phyloP scores from a whole-genome alignment of 1,140 invertebrate species.

The Drosophila chauvacae region DNA sequence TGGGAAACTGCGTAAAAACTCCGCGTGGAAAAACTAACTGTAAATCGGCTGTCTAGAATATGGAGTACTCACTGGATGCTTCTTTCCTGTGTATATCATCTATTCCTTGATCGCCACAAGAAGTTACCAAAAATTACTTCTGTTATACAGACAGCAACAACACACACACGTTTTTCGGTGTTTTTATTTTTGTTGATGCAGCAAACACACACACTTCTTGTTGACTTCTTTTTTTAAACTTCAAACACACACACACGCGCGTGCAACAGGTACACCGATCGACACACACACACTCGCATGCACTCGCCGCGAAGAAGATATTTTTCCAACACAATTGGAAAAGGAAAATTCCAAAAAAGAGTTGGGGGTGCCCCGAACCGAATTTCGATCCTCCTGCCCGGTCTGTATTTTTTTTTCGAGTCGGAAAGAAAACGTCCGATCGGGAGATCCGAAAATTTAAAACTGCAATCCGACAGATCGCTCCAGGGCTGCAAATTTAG shows the following conservation, averaged over 20 bases:
- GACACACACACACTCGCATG: conserved; percentile 12
- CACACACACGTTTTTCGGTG: conserved; percentile 41
- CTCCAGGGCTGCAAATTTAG: too few relatives aligned
- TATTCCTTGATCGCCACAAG: conserved; percentile 20
- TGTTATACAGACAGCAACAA: conserved; percentile 75
- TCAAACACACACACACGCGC: conserved; percentile 43
- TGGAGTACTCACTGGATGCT: conserved; percentile 42
- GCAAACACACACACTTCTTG: conserved; percentile 58
- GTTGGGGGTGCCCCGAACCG: conserved; percentile 18
- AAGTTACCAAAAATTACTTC: conserved; percentile 54
- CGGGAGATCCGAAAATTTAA: conserved; percentile 43
- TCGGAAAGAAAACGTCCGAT: conserved; percentile 44
- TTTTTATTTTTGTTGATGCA: conserved; percentile 57
- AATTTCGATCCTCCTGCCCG: conserved; percentile 20
- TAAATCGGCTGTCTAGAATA: conserved; percentile 12
- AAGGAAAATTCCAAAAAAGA: conserved; percentile 52
- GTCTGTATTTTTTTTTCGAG: conserved; percentile 8
- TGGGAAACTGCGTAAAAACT: conserved; percentile 37
- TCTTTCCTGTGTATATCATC: background rate
- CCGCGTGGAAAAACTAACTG: conserved; percentile 35
- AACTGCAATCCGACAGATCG: conserved; percentile 6
- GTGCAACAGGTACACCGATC: conserved; percentile 14
- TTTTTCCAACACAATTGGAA: conserved; percentile 73
- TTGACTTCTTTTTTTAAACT: conserved; percentile 80
- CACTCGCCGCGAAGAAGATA: conserved; percentile 53